Evolutionary conservation across 2,888 invertebrate genomes (phyloP).

Genomic region (Pammene fasciana): DNA sequence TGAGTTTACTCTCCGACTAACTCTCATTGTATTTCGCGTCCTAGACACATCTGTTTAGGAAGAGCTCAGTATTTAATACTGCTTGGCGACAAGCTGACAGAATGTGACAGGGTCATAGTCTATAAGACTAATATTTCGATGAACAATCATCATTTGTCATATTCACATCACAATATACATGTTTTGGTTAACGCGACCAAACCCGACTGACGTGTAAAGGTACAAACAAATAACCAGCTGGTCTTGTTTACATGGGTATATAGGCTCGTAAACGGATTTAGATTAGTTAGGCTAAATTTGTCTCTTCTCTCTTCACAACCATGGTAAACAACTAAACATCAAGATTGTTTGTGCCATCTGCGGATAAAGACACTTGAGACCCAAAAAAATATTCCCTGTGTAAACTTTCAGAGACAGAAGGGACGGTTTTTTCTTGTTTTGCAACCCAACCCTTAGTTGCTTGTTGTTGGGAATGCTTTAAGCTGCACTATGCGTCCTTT

Average conservation of each 20-base stretch:
- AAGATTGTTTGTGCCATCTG: neutral
- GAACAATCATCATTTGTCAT: neutral
- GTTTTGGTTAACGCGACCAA: neutral
- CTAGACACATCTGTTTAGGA: too few species aligned
- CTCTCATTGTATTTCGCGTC: too few species aligned
- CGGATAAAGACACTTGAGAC: conserved; percentile 1
- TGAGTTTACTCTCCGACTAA: too few species aligned
- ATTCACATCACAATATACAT: neutral
- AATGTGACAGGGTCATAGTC: neutral
- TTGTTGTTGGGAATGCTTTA: too few species aligned
- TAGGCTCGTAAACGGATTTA: too few species aligned
- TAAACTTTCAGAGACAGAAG: neutral
- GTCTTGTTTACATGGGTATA: neutral
- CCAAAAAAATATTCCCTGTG: neutral
- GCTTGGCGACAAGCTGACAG: neutral
- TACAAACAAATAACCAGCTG: neutral
- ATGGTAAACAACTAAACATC: too few species aligned
- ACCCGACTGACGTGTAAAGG: neutral
- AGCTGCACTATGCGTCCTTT: neutral
- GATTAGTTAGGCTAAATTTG: too few species aligned
- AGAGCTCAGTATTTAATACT: neutral
- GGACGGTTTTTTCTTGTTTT: neutral
- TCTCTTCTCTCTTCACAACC: too few species aligned
- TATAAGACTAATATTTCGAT: neutral
- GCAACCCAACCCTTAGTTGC: neutral